Percentiles rank a stretch among this genome's conserved stretches.
Evolutionary conservation across 2,797 vertebrate genomes (phyloP).

Genomic region (Myotis findleyi): DNA sequence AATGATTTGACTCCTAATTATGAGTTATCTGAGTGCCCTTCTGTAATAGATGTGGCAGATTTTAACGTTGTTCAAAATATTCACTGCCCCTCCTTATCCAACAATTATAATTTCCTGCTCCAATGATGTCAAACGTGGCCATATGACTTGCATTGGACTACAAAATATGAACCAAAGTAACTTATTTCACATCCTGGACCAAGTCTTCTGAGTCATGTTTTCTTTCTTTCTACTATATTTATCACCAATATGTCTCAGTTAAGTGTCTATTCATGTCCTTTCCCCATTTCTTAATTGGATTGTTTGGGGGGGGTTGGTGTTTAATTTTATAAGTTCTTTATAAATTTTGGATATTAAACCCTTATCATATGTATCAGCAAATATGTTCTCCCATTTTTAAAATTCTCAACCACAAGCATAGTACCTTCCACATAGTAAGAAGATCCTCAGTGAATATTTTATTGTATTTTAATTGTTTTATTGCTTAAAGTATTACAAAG

Average conservation of each 20-base stretch:
- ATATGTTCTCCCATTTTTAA: not conserved
- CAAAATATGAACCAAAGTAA: not conserved
- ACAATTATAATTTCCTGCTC: not conserved
- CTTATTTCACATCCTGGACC: not conserved
- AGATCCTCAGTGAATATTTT: not conserved
- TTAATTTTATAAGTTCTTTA: not conserved
- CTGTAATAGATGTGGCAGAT: not conserved
- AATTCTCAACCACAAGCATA: not conserved
- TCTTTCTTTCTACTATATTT: not conserved
- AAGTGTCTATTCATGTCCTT: not conserved
- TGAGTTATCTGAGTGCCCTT: not conserved
- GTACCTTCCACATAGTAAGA: not conserved
- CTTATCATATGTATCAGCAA: not conserved
- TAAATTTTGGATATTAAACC: not conserved
- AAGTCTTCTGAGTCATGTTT: not conserved
- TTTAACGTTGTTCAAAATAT: not conserved
- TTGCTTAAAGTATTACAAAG: too few species aligned
- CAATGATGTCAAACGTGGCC: not conserved
- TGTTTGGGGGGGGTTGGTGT: not conserved
- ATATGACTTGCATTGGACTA: not conserved
- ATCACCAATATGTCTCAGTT: not conserved
- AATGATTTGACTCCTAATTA: not conserved
- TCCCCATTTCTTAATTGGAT: not conserved
- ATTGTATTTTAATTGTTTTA: too few species aligned
- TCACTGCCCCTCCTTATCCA: not conserved